phyloP scores from a whole-genome alignment of 2,113 vertebrate genomes.

The Microcebus jonahi region DNA sequence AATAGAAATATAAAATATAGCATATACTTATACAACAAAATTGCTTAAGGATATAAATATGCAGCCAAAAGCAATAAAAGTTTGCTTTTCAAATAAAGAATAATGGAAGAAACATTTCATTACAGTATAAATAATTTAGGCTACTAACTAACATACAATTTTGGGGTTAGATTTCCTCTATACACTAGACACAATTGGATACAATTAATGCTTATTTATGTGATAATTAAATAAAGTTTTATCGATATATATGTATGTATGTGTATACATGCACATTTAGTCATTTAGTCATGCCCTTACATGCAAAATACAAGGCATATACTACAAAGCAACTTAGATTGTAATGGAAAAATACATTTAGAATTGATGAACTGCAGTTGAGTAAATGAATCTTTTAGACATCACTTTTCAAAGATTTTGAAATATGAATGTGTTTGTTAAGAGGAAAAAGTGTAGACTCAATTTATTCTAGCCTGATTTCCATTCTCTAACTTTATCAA shows the following conservation, averaged over 20 bases:
- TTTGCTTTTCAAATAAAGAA: not conserved
- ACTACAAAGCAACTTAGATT: not conserved
- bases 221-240: not conserved
- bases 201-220: not conserved
- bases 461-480: not conserved
- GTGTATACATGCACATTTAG: not conserved
- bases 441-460: not conserved
- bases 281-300: not conserved
- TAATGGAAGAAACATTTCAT: not conserved
- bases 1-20: not conserved
- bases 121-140: not conserved
- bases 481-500: not conserved
- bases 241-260: not conserved
- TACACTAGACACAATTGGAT: not conserved
- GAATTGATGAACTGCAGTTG: not conserved
- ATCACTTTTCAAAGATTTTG: not conserved
- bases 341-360: not conserved
- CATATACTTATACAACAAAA: conserved; percentile 30
- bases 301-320: not conserved
- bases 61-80: not conserved
- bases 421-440: not conserved
- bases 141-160: not conserved
- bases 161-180: not conserved
- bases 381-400: not conserved
- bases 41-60: not conserved